Conservation (phyloP, 2,797 vertebrate species). For the Saxicola maurus region DNA sequence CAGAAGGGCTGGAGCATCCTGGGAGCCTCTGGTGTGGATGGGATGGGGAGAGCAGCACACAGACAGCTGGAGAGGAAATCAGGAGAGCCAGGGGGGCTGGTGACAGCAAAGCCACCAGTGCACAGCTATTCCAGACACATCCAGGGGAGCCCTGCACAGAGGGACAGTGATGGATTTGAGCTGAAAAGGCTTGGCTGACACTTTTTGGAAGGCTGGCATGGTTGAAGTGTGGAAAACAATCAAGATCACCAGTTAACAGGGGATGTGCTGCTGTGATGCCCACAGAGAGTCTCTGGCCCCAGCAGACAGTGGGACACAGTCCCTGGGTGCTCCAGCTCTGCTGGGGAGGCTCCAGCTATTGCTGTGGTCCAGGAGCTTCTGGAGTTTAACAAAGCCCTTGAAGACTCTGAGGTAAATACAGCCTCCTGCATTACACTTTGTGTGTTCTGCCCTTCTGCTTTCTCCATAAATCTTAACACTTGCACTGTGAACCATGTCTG, state of each 20-base stretch:
- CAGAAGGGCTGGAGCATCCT: not conserved
- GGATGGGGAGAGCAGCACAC: not conserved
- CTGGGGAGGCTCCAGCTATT: not conserved
- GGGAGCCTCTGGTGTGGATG: not conserved
- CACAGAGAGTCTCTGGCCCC: not conserved
- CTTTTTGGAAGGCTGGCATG: not conserved
- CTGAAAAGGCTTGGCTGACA: not conserved
- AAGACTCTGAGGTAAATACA: not conserved
- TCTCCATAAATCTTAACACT: not conserved
- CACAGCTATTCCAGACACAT: not conserved
- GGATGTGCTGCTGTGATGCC: not conserved
- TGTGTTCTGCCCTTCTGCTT: not conserved
- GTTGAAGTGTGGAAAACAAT: not conserved
- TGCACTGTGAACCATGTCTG: not conserved
- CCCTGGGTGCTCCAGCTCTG: accelerated
- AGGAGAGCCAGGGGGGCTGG: not conserved
- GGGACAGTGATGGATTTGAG: not conserved
- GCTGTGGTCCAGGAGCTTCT: not conserved
- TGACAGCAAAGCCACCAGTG: not conserved
- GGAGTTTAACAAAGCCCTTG: not conserved
- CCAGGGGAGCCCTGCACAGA: not conserved
- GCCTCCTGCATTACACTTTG: not conserved
- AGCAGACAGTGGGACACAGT: not conserved
- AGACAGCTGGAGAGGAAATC: not conserved
- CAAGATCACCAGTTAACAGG: not conserved